phyloP scores from a whole-genome alignment of 2,797 vertebrate species.

The Helostoma temminkii region DNA sequence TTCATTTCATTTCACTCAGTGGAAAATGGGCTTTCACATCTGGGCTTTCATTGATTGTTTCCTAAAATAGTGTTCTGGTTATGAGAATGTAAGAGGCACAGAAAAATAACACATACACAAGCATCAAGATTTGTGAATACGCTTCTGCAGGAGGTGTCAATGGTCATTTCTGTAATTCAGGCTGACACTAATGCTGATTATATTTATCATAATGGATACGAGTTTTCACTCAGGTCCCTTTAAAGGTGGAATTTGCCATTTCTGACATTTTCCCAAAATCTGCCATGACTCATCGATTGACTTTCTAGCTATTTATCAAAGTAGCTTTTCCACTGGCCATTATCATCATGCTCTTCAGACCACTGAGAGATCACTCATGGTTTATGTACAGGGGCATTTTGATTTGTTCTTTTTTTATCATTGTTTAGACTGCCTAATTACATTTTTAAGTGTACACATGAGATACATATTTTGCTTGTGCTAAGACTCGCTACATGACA shows the following conservation, averaged over 20 bases:
- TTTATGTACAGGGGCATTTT: conserved; percentile 42
- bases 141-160: neutral
- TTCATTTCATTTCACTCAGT: conserved; percentile 61
- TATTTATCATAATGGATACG: conserved; percentile 16
- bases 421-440: conserved; percentile 22
- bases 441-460: conserved; percentile 6
- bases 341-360: conserved; percentile 52
- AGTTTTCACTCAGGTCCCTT: conserved; percentile 8
- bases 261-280: conserved; percentile 7
- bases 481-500: conserved; percentile 2
- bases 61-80: conserved; percentile 55
- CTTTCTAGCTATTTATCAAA: conserved; percentile 31
- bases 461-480: conserved; percentile 27
- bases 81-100: conserved; percentile 24
- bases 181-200: conserved; percentile 16
- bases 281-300: conserved; percentile 23
- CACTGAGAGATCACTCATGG: conserved; percentile 49
- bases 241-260: conserved; percentile 27
- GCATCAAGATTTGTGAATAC: conserved; percentile 19
- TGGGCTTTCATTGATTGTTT: conserved; percentile 57
- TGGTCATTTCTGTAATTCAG: conserved; percentile 18
- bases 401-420: conserved; percentile 4
- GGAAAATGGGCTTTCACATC: conserved; percentile 57
- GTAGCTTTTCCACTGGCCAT: conserved; percentile 29
- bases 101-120: conserved; percentile 19